These are phyloP conservation scores for Petrolisthes manimaculis DNA, from an alignment of 2,888 invertebrate genomes.

Conservation along the genomic window DNA sequence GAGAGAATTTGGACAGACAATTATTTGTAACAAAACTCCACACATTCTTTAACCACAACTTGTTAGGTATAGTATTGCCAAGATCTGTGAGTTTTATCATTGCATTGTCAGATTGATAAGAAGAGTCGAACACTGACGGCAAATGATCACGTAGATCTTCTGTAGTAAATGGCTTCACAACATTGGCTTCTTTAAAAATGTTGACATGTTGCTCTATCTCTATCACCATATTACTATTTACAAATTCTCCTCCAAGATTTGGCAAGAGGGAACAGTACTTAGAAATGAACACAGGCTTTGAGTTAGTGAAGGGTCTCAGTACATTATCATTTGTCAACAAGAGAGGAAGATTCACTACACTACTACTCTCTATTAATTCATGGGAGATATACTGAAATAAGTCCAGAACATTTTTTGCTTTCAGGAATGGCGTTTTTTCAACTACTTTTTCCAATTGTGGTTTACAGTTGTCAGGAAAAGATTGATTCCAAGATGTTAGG, in stretches of 20 bases:
- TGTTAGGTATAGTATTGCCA: background rate
- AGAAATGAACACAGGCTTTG: slow-evolving; percentile 40
- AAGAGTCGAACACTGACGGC: background rate
- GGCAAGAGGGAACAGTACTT: slow-evolving; percentile 16
- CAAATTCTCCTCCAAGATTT: slow-evolving; percentile 29
- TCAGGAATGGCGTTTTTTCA: slow-evolving; percentile 8
- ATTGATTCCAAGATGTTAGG: slow-evolving; percentile 26
- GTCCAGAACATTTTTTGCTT: slow-evolving; percentile 1
- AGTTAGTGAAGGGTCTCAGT: slow-evolving; percentile 16
- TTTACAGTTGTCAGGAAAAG: slow-evolving; percentile 19
- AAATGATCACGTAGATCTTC: slow-evolving; percentile 22
- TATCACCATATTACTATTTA: background rate
- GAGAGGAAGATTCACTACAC: slow-evolving; percentile 24
- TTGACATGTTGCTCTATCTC: background rate
- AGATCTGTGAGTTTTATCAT: background rate
- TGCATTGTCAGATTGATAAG: background rate
- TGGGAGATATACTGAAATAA: slow-evolving; percentile 8
- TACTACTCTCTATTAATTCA: background rate
- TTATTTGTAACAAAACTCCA: slow-evolving; percentile 26
- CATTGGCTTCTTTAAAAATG: background rate
- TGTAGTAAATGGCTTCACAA: slow-evolving; percentile 23
- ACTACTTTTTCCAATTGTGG: background rate
- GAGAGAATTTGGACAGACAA: slow-evolving; percentile 2
- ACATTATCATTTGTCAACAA: slow-evolving; percentile 32
- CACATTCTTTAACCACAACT: slow-evolving; percentile 6